These are phyloP conservation scores for Conchocele bisecta DNA, from an alignment of 2,888 invertebrate species.

Conservation along the genomic window DNA sequence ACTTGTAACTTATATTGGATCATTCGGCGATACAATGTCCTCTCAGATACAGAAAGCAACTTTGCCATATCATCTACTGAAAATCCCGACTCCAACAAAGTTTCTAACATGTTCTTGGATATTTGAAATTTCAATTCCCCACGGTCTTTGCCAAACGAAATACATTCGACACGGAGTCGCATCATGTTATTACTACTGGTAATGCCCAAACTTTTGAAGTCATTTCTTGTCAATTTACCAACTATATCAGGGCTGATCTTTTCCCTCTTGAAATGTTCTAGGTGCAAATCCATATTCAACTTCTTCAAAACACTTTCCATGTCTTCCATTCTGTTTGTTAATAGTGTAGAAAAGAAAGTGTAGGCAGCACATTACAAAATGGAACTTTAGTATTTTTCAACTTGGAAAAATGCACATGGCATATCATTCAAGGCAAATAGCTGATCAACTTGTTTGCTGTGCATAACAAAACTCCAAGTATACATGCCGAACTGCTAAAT, in stretches of 20 bases:
- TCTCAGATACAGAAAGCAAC: constrained; percentile 16
- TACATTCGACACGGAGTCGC: not conserved
- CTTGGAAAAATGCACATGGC: too few relatives aligned
- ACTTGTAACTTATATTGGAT: constrained; percentile 2
- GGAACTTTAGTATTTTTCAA: too few relatives aligned
- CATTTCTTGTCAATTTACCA: not conserved
- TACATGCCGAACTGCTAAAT: too few relatives aligned
- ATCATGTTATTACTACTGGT: not conserved
- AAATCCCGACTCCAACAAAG: constrained; percentile 12
- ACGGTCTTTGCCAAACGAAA: not conserved
- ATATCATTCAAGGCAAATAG: too few relatives aligned
- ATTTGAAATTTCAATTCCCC: not conserved
- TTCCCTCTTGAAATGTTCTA: not conserved
- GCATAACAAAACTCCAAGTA: too few relatives aligned
- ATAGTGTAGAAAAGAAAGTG: too few relatives aligned
- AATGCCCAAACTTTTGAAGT: not conserved
- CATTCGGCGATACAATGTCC: constrained; percentile 22
- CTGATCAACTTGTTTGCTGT: too few relatives aligned
- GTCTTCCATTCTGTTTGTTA: too few relatives aligned
- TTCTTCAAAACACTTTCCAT: constrained; percentile 10
- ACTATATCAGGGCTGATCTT: constrained; percentile 9
- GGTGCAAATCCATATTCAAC: not conserved
- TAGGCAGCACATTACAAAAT: too few relatives aligned
- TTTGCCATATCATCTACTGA: constrained; percentile 10
- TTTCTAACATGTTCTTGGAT: constrained; percentile 1